Base-by-base conservation (phyloP, 2,888 invertebrate species). In the Coelinius sp. region DNA sequence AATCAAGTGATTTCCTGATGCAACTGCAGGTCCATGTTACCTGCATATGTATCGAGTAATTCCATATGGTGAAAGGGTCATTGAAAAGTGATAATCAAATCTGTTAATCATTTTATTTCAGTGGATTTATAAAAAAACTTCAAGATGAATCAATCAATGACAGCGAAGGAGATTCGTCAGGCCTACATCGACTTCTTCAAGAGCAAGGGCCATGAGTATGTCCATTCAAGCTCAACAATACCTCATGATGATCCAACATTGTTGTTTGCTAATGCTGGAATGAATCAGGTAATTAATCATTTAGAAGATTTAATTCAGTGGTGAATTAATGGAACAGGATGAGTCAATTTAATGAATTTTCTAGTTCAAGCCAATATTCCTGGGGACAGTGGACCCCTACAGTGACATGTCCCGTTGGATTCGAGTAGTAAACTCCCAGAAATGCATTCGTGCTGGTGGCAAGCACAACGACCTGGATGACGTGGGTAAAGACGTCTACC, bases 391-490 rank as follows among this genome's bases (percentile, higher is more conserved):
- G 0, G 98, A 99, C 89, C 99, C 99, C 0, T 97, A 96, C 85
- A 97, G 97, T 86, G 98, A 98, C 85, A 94, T 98, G 93, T 92
- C 97, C 12, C 95, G 95, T 84, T 94, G 94, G 91, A 91, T 93
- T 20, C 91, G 99, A 79, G 95, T 93, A 31, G 96, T 94, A 1
- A 99, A 99, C 88, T 96, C 97, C 1, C 99, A 99, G 88, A 99
- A 99, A 88, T 99, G 99, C 88, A 99, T 99, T 79, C 93, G 99
- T 84, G 99, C 99, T 79, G 99, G 99, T 68, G 99, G 99, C 65
- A 99, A 99, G 89, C 99, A 99, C 88, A 99, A 99, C 88, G 99
- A 99, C 89, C 90, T 99, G 73, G 99, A 99, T 89, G 99, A 99
- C 90, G 99, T 99, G 8, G 99, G 99, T 35, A 99, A 99, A 89